Base-by-base conservation (phyloP, 1,140 invertebrate genomes). In the Leptestheria dahalacensis region DNA sequence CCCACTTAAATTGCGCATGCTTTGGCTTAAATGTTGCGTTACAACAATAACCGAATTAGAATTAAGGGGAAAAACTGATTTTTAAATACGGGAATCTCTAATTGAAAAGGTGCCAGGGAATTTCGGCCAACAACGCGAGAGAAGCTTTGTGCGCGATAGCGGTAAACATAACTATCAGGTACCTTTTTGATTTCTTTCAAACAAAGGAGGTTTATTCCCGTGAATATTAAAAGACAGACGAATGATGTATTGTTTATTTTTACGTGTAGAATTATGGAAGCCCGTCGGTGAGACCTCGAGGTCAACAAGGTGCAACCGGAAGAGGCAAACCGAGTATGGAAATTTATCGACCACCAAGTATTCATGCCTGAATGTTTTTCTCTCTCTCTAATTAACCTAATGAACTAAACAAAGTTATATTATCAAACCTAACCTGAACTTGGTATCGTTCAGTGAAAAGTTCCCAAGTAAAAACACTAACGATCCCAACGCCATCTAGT, bases 341-440 rank as follows among this genome's bases (percentile, higher is more conserved):
- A 75, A 86, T 90, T 65, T 90, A 91, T 70, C 79, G 86, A 68
- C 88, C 88, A 21, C 87, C 87, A 70, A 88, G 87, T 85, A 73
- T 77, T 73, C 75, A 26, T 49, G n/a, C 25, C 15, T 59, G 29
- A 24, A 52, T 47, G 24, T 57, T 18, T 46, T 12, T 59, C 48
- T 48, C 10, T 23, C 9, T 21, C 21, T 23, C 26, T 48, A 26
- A 59, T 23, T 29, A 50, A 28, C 6, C 12, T 25, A 24, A 3
- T n/a, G 18, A 52, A 1, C 20, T 15, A 12, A 23, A 11, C 15
- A 15, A 52, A 21, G 12, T 2, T 15, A 3, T 1, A 12, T 52
- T 23, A 12, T 52, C 50, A 0, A 3, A 52, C 15, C 50, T 52
- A 23, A 52, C 3, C 20, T 52, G 12, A n/a, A n/a, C n/a, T n/a